These are phyloP conservation scores for Thunnus thynnus DNA, from an alignment of 2,113 vertebrate genomes.

Conservation along the genomic window DNA sequence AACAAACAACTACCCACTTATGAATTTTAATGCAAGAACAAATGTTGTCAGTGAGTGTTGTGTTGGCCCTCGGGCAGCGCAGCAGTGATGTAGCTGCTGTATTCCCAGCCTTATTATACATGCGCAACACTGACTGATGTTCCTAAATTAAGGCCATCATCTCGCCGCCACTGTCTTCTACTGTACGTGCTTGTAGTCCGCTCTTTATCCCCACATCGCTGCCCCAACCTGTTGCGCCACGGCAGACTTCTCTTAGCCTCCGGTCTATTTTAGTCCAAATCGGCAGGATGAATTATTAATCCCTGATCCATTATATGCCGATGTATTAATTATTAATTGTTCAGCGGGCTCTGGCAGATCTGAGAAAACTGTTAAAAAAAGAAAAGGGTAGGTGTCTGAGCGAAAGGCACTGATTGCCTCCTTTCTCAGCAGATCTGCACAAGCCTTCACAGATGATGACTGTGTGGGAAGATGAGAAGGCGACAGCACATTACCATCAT, in stretches of 20 bases:
- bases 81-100: slow-evolving; percentile 48
- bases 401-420: slow-evolving; percentile 54
- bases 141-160: slow-evolving; percentile 56
- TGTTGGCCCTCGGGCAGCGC: slow-evolving; percentile 48
- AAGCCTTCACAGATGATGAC: slow-evolving; percentile 40
- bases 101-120: slow-evolving; percentile 73
- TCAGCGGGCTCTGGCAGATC: slow-evolving; percentile 67
- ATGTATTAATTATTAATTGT: slow-evolving; percentile 84
- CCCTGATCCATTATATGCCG: slow-evolving; percentile 75
- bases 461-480: slow-evolving; percentile 66
- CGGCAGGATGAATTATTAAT: slow-evolving; percentile 82
- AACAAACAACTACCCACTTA: slow-evolving; percentile 53
- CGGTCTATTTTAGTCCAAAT: slow-evolving; percentile 79
- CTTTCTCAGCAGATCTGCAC: slow-evolving; percentile 48
- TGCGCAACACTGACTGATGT: slow-evolving; percentile 67
- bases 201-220: slow-evolving; percentile 39
- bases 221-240: slow-evolving; percentile 69
- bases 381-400: slow-evolving; percentile 47
- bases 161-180: slow-evolving; percentile 30
- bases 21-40: slow-evolving; percentile 70
- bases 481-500: not conserved
- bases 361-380: slow-evolving; percentile 68
- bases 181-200: slow-evolving; percentile 32
- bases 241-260: slow-evolving; percentile 61
- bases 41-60: slow-evolving; percentile 69